Base-by-base conservation (phyloP, 2,113 vertebrate genomes). In the Neogale vison region DNA sequence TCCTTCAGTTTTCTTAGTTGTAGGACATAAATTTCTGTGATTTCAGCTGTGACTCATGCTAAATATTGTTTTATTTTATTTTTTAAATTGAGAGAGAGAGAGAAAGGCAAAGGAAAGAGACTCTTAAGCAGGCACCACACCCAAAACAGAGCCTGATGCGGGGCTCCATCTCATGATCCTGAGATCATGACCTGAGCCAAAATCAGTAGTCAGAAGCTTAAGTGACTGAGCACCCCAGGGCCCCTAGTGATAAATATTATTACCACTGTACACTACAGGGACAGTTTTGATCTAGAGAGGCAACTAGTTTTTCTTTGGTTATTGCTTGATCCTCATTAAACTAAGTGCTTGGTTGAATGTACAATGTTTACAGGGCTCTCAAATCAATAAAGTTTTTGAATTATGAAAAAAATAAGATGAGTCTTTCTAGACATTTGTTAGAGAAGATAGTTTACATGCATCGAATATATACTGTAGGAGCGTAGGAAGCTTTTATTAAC, bases 1-100 rank as follows among this genome's bases (percentile, higher is more conserved):
- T 88, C 47, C n/a, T 88, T 93, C 94, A 89, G 90, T 94, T 97
- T 65, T 57, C 59, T 93, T 90, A 79, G n/a, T 80, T 59, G 21
- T 84, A 71, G 17, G 20, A 36, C 2, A 65, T 52, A 72, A 87
- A 83, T 18, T 47, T 84, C 26, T 31, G 13, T 82, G n/a, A 61
- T 88, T 87, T 77, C 63, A 72, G 1, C 24, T 80, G 2, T 45
- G 3, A 42, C 1, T 79, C 1, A 10, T 55, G 45, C 13, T 57
- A 80, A 80, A 29, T 84, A 26, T 79, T 65, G 63, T 71, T 69
- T 20, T 34, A 34, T 65, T 34, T 67, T 69, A n/a, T 69, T 67
- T 67, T 65, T 65, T 65, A 31, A 34, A 67, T 34, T n/a, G 34
- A 36, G 34, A 69, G 67, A 69, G 65, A 36, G 34, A 69, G 34